Conservation (phyloP, 2,113 vertebrate species). For the Lasiurus cinereus region DNA sequence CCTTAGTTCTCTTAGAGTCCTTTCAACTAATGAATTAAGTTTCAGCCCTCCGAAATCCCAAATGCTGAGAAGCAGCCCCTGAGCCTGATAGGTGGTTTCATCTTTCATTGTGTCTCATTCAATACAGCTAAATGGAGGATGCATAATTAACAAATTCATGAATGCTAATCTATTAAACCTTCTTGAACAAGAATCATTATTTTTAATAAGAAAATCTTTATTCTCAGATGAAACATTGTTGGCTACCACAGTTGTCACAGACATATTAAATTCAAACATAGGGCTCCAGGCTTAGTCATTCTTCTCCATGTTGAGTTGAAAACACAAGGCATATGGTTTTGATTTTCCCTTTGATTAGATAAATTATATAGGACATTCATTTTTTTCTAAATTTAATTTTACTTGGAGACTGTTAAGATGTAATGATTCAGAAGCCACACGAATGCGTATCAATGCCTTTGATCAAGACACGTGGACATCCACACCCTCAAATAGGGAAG, state of each 20-base stretch:
- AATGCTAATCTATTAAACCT: not conserved
- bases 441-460: not conserved
- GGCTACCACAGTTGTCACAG: not conserved
- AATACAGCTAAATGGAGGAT: not conserved
- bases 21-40: not conserved
- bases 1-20: not conserved
- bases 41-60: not conserved
- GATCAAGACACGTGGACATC: not conserved
- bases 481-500: not conserved
- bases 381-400: slow-evolving; percentile 50
- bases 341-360: slow-evolving; percentile 19
- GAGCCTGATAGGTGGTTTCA: not conserved
- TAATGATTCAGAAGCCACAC: not conserved
- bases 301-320: not conserved
- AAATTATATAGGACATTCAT: not conserved
- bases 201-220: not conserved
- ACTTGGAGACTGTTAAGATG: not conserved
- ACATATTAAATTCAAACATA: not conserved
- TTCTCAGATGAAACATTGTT: slow-evolving; percentile 35
- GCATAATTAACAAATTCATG: not conserved
- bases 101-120: not conserved
- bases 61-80: not conserved
- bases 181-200: not conserved
- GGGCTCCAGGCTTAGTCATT: not conserved
- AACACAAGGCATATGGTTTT: not conserved